These are phyloP conservation scores for Clamator glandarius DNA, from an alignment of 2,797 vertebrate genomes.

Conservation along the genomic window DNA sequence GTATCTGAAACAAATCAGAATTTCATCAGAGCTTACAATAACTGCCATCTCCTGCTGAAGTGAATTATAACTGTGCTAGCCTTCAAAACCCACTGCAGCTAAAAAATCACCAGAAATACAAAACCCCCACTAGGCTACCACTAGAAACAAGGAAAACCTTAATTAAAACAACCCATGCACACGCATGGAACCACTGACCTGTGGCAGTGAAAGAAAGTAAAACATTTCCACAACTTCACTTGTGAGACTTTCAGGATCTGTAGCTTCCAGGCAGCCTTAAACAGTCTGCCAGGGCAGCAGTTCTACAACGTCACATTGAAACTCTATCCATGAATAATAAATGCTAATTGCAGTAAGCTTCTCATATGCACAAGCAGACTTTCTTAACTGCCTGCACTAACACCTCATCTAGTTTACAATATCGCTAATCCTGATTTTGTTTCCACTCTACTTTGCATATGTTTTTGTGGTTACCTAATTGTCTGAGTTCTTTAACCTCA, in stretches of 20 bases:
- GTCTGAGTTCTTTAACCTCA: not conserved
- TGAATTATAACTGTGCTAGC: not conserved
- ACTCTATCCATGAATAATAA: not conserved
- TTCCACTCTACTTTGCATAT: not conserved
- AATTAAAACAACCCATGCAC: not conserved
- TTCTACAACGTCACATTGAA: not conserved
- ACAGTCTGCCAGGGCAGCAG: not conserved
- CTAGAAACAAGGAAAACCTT: not conserved
- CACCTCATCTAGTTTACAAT: not conserved
- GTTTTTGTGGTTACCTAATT: not conserved
- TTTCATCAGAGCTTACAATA: not conserved
- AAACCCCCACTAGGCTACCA: not conserved
- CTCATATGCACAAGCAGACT: not conserved
- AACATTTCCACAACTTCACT: not conserved
- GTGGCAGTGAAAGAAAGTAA: not conserved
- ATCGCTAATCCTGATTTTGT: not conserved
- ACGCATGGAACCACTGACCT: not conserved
- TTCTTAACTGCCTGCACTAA: not conserved
- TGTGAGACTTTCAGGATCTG: not conserved
- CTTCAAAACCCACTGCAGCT: not conserved
- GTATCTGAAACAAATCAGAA: constrained; percentile 52
- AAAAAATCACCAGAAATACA: not conserved
- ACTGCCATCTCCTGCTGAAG: not conserved
- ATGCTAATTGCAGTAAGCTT: not conserved
- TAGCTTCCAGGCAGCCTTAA: not conserved